Percentiles rank a stretch among this genome's conserved stretches.
phyloP scores from a whole-genome alignment of 2,888 invertebrate species.

The Notocelia uddmanniana region DNA sequence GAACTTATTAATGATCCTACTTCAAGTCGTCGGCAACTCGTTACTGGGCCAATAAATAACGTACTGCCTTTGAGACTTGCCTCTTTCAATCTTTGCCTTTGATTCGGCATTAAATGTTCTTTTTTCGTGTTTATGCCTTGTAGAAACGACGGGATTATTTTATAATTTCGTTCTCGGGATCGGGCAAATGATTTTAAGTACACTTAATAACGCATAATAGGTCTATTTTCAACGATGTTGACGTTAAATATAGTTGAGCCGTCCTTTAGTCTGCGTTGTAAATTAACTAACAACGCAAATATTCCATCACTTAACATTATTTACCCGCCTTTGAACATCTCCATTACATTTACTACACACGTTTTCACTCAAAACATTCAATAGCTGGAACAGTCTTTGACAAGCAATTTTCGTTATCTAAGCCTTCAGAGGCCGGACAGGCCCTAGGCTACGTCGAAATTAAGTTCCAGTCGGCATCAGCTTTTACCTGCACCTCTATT shows the following conservation, averaged over 20 bases:
- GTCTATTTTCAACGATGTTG: neutral
- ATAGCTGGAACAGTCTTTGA: conserved; percentile 21
- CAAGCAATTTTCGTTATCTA: conserved; percentile 29
- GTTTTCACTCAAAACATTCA: conserved; percentile 25
- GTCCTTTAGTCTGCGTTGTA: too few relatives aligned
- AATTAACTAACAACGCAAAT: too few relatives aligned
- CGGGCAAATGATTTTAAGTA: neutral
- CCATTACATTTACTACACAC: conserved; percentile 2
- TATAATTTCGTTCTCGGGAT: neutral
- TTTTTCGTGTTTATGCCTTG: conserved; percentile 35
- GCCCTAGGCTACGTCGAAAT: conserved; percentile 19
- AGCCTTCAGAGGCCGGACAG: conserved; percentile 20
- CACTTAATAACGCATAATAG: neutral
- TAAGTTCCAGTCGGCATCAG: neutral
- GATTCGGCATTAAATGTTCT: conserved; percentile 57
- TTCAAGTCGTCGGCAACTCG: conserved; percentile 71
- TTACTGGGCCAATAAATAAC: conserved; percentile 74
- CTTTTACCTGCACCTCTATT: conserved; percentile 9
- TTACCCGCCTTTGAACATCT: neutral
- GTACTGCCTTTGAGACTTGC: conserved; percentile 61
- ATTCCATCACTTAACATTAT: neutral
- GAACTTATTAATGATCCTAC: conserved; percentile 75
- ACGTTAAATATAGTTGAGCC: neutral
- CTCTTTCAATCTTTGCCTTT: conserved; percentile 63
- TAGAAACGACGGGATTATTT: neutral